A percentile compares a stretch with the other conserved stretches of the same genome.
Evolutionary conservation across 2,113 vertebrate genomes (phyloP).

Genomic region (Amazona vittata): DNA sequence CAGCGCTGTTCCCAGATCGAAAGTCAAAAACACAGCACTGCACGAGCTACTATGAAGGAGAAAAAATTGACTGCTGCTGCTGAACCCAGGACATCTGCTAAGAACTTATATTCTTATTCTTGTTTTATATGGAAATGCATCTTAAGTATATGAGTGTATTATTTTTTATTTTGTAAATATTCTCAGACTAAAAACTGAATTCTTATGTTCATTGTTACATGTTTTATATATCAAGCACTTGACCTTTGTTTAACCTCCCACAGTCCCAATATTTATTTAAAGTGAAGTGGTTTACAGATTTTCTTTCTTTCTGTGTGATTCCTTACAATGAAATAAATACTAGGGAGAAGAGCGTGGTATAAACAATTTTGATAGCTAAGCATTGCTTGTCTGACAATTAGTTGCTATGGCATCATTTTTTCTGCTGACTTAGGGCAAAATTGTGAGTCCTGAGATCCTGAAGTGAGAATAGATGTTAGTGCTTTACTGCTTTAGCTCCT

Average conservation of each 20-base stretch:
- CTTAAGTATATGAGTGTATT: not conserved
- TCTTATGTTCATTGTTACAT: not conserved
- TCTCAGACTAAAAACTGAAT: slow-evolving; percentile 11
- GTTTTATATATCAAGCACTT: not conserved
- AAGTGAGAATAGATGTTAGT: not conserved
- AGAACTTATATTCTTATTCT: not conserved
- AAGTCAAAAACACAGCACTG: no score
- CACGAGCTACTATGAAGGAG: no score
- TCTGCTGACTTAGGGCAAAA: not conserved
- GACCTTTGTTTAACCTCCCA: not conserved
- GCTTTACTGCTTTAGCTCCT: not conserved
- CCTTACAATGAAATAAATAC: not conserved
- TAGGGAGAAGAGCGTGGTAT: not conserved
- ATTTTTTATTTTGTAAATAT: not conserved
- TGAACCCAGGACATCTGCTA: not conserved
- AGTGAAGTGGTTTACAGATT: not conserved
- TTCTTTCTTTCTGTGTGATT: not conserved
- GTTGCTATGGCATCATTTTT: not conserved
- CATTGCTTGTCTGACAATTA: not conserved
- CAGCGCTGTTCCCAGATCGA: no score
- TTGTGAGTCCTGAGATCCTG: not conserved
- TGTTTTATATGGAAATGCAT: not conserved
- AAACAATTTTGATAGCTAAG: not conserved
- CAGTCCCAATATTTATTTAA: not conserved
- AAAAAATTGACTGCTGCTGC: no score